Conservation (phyloP, 2,888 invertebrate species). For the Hermodice carunculata region DNA sequence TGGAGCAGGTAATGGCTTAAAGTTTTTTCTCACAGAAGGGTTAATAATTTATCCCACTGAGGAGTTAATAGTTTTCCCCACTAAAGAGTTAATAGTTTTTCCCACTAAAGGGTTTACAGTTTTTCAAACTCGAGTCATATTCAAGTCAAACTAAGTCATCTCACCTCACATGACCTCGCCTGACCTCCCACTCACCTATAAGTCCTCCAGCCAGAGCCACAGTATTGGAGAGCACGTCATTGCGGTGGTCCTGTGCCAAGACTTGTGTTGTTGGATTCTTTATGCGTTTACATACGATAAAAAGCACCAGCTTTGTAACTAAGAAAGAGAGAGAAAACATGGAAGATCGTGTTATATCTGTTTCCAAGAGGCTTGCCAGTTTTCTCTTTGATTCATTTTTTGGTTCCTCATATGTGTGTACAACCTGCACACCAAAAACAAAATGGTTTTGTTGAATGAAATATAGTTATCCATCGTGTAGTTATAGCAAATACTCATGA, state of each 20-base stretch:
- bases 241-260: slow-evolving; percentile 71
- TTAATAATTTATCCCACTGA: too few relatives aligned
- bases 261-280: slow-evolving; percentile 64
- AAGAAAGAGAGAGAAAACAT: slow-evolving; percentile 33
- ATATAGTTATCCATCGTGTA: not conserved
- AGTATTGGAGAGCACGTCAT: slow-evolving; percentile 71
- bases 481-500: too few relatives aligned
- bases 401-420: not conserved
- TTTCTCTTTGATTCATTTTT: not conserved
- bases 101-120: too few relatives aligned
- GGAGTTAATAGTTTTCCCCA: too few relatives aligned
- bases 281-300: slow-evolving; percentile 55
- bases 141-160: too few relatives aligned
- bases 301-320: slow-evolving; percentile 63
- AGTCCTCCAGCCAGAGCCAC: slow-evolving; percentile 70
- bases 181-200: slow-evolving; percentile 60
- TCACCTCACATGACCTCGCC: too few relatives aligned
- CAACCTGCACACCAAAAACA: not conserved
- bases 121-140: too few relatives aligned
- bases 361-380: too few relatives aligned
- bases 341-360: too few relatives aligned
- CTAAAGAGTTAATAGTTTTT: too few relatives aligned
- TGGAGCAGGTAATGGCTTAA: too few relatives aligned
- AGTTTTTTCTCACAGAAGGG: too few relatives aligned
- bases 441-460: not conserved